Percentiles rank a stretch among this genome's conserved stretches.
Conservation (phyloP, 1,140 invertebrate genomes). For the Formica exsecta region DNA sequence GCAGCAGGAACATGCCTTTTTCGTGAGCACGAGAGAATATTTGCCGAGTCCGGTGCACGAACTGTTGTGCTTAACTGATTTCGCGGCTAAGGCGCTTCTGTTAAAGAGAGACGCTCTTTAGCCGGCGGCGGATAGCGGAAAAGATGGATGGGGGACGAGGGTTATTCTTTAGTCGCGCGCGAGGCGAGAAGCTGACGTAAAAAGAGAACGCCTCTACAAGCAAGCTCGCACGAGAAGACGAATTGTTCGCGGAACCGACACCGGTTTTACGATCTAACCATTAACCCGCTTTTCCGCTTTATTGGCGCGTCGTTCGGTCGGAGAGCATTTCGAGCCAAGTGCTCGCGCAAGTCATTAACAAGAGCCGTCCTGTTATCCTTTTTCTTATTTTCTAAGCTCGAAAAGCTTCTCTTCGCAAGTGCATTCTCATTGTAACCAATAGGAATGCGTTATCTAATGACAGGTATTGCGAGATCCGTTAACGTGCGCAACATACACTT, state of each 20-base stretch:
- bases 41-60: constrained; percentile 33
- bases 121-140: constrained; percentile 27
- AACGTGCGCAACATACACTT: neutral
- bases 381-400: neutral
- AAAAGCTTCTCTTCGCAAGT: constrained; percentile 34
- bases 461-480: neutral
- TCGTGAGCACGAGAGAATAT: neutral
- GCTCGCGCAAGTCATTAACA: constrained; percentile 43
- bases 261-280: constrained; percentile 39
- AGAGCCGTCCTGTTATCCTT: neutral
- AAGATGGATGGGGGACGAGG: constrained; percentile 39
- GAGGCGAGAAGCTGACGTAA: constrained; percentile 6
- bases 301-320: constrained; percentile 32
- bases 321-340: neutral
- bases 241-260: constrained; percentile 31
- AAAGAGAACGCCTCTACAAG: neutral
- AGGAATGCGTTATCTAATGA: neutral
- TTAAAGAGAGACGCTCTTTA: constrained; percentile 40
- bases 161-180: constrained; percentile 38
- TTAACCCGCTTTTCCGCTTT: constrained; percentile 58
- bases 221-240: constrained; percentile 30
- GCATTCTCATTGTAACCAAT: constrained; percentile 40
- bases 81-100: constrained; percentile 43
- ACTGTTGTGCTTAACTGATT: constrained; percentile 51
- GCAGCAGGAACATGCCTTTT: constrained; percentile 19